phyloP scores from a whole-genome alignment of 2,888 invertebrate genomes.

The Cotesia congregata region DNA sequence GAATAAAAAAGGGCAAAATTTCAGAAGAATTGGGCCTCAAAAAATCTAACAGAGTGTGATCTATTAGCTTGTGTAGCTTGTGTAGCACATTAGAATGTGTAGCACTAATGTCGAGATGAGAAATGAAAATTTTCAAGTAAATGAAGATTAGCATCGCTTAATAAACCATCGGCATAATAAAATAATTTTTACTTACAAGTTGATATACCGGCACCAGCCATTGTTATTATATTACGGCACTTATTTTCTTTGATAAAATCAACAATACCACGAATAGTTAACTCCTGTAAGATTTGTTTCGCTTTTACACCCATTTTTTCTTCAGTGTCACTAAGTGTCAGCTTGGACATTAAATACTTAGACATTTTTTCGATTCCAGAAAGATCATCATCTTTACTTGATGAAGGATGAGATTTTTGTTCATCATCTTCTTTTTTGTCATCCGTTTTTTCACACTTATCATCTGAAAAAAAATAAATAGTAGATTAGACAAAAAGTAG shows the following conservation, averaged over 20 bases:
- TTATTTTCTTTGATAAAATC: conserved; percentile 83
- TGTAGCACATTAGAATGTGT: too few species aligned
- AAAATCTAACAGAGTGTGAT: too few species aligned
- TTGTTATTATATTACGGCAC: conserved; percentile 89
- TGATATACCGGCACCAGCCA: conserved; percentile 97
- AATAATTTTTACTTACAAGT: conserved; percentile 79
- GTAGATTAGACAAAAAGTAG: too few species aligned
- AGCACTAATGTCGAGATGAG: too few species aligned
- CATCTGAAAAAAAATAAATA: not conserved
- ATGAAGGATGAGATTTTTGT: not conserved
- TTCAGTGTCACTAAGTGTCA: conserved; percentile 73
- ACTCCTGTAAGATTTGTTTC: conserved; percentile 77
- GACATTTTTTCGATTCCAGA: conserved; percentile 77
- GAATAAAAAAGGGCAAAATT: too few species aligned
- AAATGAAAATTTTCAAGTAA: too few species aligned
- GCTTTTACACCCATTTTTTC: conserved; percentile 41
- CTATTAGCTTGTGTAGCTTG: too few species aligned
- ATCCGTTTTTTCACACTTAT: not conserved
- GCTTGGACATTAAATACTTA: conserved; percentile 77
- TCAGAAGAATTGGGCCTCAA: too few species aligned
- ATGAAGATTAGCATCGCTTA: too few species aligned
- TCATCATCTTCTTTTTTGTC: not conserved
- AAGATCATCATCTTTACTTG: conserved; percentile 63
- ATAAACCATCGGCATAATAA: conserved; percentile 5
- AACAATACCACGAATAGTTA: conserved; percentile 82